Evolutionary conservation across 1,140 invertebrate genomes (phyloP).

Genomic region (Lanistes nyassanus): DNA sequence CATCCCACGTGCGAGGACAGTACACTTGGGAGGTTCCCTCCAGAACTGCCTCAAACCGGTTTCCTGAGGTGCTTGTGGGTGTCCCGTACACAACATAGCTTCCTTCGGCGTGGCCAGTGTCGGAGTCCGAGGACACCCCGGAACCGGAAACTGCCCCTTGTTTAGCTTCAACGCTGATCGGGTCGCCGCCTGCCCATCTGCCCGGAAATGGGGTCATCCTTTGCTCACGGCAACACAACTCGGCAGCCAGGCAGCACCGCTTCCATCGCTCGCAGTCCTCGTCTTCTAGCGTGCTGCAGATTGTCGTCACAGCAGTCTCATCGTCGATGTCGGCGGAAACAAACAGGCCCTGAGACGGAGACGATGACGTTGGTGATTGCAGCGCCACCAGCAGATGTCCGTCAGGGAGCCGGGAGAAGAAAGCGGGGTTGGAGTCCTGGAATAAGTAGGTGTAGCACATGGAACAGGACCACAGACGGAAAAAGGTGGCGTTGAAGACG

Average conservation of each 20-base stretch:
- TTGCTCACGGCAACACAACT: constrained; percentile 34
- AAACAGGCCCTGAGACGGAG: constrained; percentile 20
- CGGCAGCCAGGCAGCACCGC: constrained; percentile 38
- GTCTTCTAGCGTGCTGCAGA: constrained; percentile 32
- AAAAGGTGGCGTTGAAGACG: constrained; percentile 24
- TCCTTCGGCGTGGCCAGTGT: no score
- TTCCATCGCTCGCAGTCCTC: constrained; percentile 37
- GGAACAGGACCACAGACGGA: constrained; percentile 34
- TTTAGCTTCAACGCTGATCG: background rate
- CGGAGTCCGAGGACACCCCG: no score
- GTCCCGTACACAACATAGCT: background rate
- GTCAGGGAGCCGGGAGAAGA: background rate
- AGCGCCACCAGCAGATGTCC: constrained; percentile 16
- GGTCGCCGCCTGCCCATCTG: background rate
- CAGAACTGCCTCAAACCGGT: no score
- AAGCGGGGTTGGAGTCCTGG: constrained; percentile 18
- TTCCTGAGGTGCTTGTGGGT: background rate
- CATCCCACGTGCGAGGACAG: constrained; percentile 51
- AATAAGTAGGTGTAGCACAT: constrained; percentile 40
- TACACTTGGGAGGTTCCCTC: background rate
- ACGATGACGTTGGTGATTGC: no score
- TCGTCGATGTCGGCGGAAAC: constrained; percentile 34
- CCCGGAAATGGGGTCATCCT: background rate
- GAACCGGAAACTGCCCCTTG: background rate
- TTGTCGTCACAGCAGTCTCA: background rate